Evolutionary conservation across 2,797 vertebrate species (phyloP), one percentile per base, ranked within the genome.

Genomic region (Holocentrus rufus): DNA sequence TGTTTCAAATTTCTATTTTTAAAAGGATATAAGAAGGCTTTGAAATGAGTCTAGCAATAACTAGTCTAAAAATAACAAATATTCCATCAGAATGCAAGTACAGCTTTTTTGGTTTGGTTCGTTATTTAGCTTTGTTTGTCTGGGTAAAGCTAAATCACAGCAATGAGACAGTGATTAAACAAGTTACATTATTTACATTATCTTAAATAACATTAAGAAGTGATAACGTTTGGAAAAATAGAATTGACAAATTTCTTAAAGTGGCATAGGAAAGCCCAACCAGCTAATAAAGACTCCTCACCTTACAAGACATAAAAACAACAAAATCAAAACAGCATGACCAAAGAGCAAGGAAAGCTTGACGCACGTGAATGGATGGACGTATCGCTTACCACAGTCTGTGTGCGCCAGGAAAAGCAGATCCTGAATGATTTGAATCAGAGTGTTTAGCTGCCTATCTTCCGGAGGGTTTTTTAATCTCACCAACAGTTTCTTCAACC

Each of bases 371-470:
- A 61, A 34, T 67, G 46, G 36, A 20, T 1, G 65, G 31, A 34
- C 31, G 31, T 34, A 8, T 22, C 57, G 75, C 92, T 93, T 94
- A 98, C 96, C 97, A 76, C 88, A 79, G 65, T 95, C 93, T 1
- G 92, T 85, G 71, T 92, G 91, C 4, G 97, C 94, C 70, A 97
- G 90, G 81, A 93, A 94, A 66, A 95, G 92, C 46, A 98, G 85
- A 58, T 99, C 97, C 76, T 96, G 94, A 72, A 98, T 85, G 69
- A 95, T 97, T 62, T 98, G 98, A 7, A 96, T 90, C 84, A 98
- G 81, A 0, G 95, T 96, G 65, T 92, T 90, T 44, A 95, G 69
- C 23, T 95, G 95, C 30, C 95, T 92, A 69, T 95, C 94, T 42
- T 96, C 95, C 65, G 95, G 95, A 0, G 95, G 85, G 23, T 91